Base-by-base conservation (phyloP, 2,113 vertebrate genomes). In the Sinocyclocheilus anshuiensis region DNA sequence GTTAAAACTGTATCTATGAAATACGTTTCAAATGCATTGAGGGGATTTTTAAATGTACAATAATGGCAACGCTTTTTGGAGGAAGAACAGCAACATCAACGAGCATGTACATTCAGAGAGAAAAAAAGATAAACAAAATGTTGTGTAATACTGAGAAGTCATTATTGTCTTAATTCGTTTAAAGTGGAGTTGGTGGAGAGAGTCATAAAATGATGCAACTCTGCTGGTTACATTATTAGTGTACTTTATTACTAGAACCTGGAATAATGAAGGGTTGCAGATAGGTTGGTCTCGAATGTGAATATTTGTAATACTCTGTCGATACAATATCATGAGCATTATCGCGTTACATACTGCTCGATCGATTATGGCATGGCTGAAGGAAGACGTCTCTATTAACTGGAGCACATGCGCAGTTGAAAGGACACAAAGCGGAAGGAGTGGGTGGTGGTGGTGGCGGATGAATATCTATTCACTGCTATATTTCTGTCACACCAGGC, bases 381-480 rank as follows among this genome's bases (percentile, higher is more conserved):
- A 69, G 18, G 39, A 26, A 69, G 10, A 81, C 63, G 61, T 81
- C 39, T 29, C 24, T 48, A n/a, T 33, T 69, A 26, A 33, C n/a
- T 26, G 75, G 1, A 9, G 48, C 15, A 36, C 81, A 83, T 83
- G 81, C 65, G 81, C 81, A 83, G 63, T 33, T 81, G 42, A 53
- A 36, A 3, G 59, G n/a, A 26, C 16, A 81, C 59, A 10, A 71
- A 82, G 63, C 55, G 81, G 65, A 83, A 83, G 15, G 29, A 33
- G 81, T 69, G 80, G 80, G 11, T n/a, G 79, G 24, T 4, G 80
- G 80, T 63, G 80, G 11, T n/a, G 79, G 24, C 8, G 80, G 80
- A 26, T 63, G n/a, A 50, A 69, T 2, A 69, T 45, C 57, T 80
- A 42, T 36, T 80, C 55, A 80, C 1, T 33, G 50, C 72, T 13